Evolutionary conservation across 2,797 vertebrate species (phyloP).

Genomic region (Champsocephalus esox): DNA sequence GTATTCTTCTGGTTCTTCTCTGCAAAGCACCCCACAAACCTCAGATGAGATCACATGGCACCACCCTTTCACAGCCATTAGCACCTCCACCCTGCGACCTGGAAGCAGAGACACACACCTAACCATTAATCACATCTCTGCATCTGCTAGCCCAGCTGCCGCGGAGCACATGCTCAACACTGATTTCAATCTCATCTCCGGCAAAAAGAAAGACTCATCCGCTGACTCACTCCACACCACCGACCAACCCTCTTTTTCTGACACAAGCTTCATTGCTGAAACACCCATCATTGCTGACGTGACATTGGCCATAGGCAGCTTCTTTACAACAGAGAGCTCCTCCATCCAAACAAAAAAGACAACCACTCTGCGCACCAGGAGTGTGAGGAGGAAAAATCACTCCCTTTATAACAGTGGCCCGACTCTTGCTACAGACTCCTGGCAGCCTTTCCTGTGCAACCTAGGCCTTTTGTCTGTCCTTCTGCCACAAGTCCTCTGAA

Average conservation of each 20-base stretch:
- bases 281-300: constrained; percentile 21
- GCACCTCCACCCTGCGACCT: constrained; percentile 28
- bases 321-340: constrained; percentile 63
- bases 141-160: constrained; percentile 14
- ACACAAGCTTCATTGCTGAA: constrained; percentile 48
- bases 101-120: constrained; percentile 33
- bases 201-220: constrained; percentile 34
- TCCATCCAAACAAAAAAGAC: constrained; percentile 76
- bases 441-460: constrained; percentile 15
- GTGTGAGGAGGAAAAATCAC: constrained; percentile 81
- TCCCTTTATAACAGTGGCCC: constrained; percentile 46
- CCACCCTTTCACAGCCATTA: constrained; percentile 34
- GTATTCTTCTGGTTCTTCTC: constrained; percentile 61
- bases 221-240: constrained; percentile 20
- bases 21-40: constrained; percentile 43
- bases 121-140: constrained; percentile 40
- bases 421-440: constrained; percentile 7
- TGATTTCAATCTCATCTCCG: constrained; percentile 40
- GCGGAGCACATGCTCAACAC: constrained; percentile 28
- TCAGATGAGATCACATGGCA: constrained; percentile 25
- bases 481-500: constrained; percentile 53
- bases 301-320: constrained; percentile 45
- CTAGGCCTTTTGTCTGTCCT: constrained; percentile 59
- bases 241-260: constrained; percentile 37
- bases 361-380: constrained; percentile 82